Percentiles rank a stretch among this genome's conserved stretches.
These are phyloP conservation scores for Drosophila infuscata DNA, from an alignment of 2,888 invertebrate species.

Conservation along the genomic window DNA sequence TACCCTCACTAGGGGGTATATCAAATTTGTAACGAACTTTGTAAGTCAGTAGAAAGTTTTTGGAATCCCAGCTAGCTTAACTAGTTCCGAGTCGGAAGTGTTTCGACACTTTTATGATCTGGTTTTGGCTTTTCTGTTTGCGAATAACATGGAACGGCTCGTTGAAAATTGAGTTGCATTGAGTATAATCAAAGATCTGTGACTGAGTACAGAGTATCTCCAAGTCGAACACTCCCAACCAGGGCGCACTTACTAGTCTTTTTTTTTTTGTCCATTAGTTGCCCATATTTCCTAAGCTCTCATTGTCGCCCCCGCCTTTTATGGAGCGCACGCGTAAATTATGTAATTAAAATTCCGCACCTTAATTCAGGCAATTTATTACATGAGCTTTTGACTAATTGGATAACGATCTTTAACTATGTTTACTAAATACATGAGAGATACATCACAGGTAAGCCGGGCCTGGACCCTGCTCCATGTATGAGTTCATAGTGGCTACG, in stretches of 20 bases:
- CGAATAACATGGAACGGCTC: background rate
- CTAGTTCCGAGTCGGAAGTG: background rate
- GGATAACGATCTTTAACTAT: conserved; percentile 80
- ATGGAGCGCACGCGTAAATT: conserved; percentile 79
- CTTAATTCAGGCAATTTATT: conserved; percentile 83
- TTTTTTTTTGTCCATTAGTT: conserved; percentile 39
- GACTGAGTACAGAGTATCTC: conserved; percentile 13
- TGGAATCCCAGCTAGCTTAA: background rate
- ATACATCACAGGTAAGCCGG: conserved; percentile 44
- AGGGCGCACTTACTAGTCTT: background rate
- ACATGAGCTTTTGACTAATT: conserved; percentile 80
- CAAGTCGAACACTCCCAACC: background rate
- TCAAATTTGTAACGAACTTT: rapidly evolving
- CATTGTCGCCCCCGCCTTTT: background rate
- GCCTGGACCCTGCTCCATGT: conserved; percentile 27
- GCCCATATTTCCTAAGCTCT: conserved; percentile 34
- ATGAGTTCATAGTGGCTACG: conserved; percentile 65
- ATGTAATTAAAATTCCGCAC: conserved; percentile 85
- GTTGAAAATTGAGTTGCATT: background rate
- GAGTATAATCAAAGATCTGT: too few species aligned
- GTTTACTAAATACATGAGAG: conserved; percentile 69
- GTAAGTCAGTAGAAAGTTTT: background rate
- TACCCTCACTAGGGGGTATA: conserved; percentile 2
- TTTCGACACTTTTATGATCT: background rate
- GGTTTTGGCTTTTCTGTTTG: background rate